Percentiles rank a stretch among this genome's conserved stretches.
phyloP scores from a whole-genome alignment of 2,797 vertebrate genomes.

The Sparus aurata region DNA sequence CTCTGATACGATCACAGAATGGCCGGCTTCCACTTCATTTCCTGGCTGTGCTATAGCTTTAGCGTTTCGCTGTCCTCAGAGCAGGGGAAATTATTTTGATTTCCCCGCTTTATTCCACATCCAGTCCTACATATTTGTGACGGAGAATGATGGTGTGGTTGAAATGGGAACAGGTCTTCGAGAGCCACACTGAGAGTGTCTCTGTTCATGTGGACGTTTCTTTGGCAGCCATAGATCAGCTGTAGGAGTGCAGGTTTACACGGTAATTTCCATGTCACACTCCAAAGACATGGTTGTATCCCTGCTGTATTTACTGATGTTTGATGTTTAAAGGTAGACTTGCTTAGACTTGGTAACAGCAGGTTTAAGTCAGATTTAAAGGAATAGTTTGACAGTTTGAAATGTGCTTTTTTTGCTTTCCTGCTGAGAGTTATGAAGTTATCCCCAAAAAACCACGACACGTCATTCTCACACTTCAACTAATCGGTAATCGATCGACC shows the following conservation, averaged over 20 bases:
- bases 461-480: too few relatives aligned
- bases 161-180: slow-evolving; percentile 33
- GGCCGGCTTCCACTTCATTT: slow-evolving; percentile 53
- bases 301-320: slow-evolving; percentile 29
- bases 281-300: slow-evolving; percentile 28
- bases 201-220: slow-evolving; percentile 13
- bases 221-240: slow-evolving; percentile 14
- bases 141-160: slow-evolving; percentile 8
- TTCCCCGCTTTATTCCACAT: slow-evolving; percentile 18
- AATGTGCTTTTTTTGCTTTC: background rate
- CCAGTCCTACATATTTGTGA: slow-evolving; percentile 27
- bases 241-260: slow-evolving; percentile 19
- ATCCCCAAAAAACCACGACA: slow-evolving; percentile 6
- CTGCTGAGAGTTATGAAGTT: background rate
- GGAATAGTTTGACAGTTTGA: slow-evolving; percentile 5
- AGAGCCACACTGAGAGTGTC: slow-evolving; percentile 27
- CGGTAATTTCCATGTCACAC: slow-evolving; percentile 15
- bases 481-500: too few relatives aligned
- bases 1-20: slow-evolving; percentile 38
- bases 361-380: slow-evolving; percentile 24
- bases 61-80: slow-evolving; percentile 43
- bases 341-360: slow-evolving; percentile 23
- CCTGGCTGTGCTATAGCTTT: slow-evolving; percentile 39
- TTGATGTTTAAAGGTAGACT: slow-evolving; percentile 23
- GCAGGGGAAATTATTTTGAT: slow-evolving; percentile 31